Base-by-base conservation (phyloP, 2,888 invertebrate species). In the Ctena decussata region DNA sequence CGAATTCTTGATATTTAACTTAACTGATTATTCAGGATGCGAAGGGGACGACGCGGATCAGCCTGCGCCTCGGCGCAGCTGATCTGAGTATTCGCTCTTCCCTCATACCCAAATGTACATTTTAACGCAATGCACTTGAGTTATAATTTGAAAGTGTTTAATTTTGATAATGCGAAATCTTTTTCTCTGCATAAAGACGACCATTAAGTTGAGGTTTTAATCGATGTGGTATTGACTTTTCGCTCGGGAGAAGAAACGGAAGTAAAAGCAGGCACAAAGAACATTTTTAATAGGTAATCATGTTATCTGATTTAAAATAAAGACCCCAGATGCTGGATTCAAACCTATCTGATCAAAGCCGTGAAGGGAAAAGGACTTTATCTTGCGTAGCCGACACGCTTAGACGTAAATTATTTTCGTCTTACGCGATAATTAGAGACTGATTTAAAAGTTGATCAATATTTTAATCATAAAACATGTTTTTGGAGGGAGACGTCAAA, bases 211-310 rank as follows among this genome's bases (percentile, higher is more conserved):
- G 71, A 72, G 78, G 77, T 69, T 57, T 46, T 69, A 74, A 86
- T 86, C 82, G 86, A 80, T 83, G 32, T 32, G 60, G 60, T 83
- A 86, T 86, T 86, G 86, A 82, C 83, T 80, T 86, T 80, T 69
- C 77, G 44, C 82, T 32, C 70, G 80, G 80, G 86, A 86, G 82
- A 65, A 76, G 76, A 77, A 77, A 74, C 44, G 74, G 57, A 49
- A 83, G 86, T 77, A 80, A 80, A 80, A 80, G 41, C 77, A 74
- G 41, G 57, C 82, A 82, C 83, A 85, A 86, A 83, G 86, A 77
- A 74, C 80, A 74, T 77, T 77, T 83, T 86, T 80, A 80, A 78
- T 73, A 76, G 71, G 80, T 77, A 86, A 80, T 86, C 82, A 86
- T 71, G 72, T 72, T 72, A 72, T 72, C 72, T 72, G 72, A 65